phyloP scores from a whole-genome alignment of 1,140 invertebrate genomes.

The Vanessa tameamea region DNA sequence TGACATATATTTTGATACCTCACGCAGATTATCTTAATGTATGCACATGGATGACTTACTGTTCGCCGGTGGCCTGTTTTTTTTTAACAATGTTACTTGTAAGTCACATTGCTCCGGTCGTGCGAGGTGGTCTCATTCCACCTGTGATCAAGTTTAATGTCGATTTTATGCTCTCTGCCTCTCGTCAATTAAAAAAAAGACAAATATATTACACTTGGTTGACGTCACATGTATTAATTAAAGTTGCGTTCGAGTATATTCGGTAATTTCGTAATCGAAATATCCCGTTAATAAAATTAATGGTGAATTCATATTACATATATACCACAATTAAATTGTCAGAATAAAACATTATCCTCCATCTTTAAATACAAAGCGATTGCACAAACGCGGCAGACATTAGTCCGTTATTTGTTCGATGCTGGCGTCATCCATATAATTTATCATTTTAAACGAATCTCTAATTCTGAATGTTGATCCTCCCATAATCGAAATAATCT shows the following conservation, averaged over 20 bases:
- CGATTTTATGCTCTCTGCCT: conserved; percentile 45
- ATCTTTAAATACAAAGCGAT: conserved; percentile 6
- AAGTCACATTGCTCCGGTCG: conserved; percentile 73
- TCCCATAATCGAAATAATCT: conserved; percentile 36
- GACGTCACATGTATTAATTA: not conserved
- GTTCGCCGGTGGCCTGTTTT: conserved; percentile 70
- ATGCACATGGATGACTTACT: conserved; percentile 75
- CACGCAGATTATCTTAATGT: conserved; percentile 68
- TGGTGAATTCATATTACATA: conserved; percentile 1
- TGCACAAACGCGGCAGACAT: conserved; percentile 24
- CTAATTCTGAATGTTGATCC: conserved; percentile 32
- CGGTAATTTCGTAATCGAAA: not conserved
- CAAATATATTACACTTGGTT: conserved; percentile 26
- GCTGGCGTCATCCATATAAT: conserved; percentile 41
- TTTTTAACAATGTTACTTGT: conserved; percentile 75
- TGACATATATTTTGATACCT: conserved; percentile 76
- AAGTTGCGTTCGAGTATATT: not conserved
- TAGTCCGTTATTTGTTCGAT: conserved; percentile 35
- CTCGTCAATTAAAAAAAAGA: conserved; percentile 29
- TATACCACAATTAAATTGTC: conserved; percentile 22
- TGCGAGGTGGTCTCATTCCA: conserved; percentile 61
- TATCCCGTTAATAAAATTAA: not conserved
- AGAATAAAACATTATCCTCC: conserved; percentile 10
- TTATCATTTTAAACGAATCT: conserved; percentile 43
- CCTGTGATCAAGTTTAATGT: conserved; percentile 65